Base-by-base conservation (phyloP, 1,140 invertebrate species). In the Bombus sibiricus region DNA sequence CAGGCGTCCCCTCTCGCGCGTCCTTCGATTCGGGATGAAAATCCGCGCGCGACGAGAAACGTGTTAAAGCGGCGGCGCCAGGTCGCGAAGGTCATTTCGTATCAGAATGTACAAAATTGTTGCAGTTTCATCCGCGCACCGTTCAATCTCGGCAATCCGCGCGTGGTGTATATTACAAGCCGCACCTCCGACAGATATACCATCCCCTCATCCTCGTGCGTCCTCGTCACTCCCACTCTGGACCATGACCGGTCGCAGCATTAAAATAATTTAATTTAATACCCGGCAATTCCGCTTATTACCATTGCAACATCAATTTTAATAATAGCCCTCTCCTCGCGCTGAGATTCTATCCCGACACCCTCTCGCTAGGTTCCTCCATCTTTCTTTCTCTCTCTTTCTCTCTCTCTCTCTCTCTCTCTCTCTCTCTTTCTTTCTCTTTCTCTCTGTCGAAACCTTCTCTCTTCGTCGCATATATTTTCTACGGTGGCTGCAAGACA, bases 181-280 rank as follows among this genome's bases (percentile, higher is more conserved):
- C 89, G 83, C 91, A 80, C 83, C 90, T 86, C 75, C 81, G 88
- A 89, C 75, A 47, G 90, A 84, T 84, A 81, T 88, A 88, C 76
- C 86, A 81, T 81, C 74, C 88, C 66, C 71, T n/a, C n/a, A 13
- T 28, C 28, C 28, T 5, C 86, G n/a, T 57, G 18, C 81, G 12
- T 32, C 47, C 68, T 47, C 68, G 47, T 32, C n/a, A 81, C 66
- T 41, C 43, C 32, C 39, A 25, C 47, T 32, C 8, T 15, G 9
- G 22, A 39, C 43, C 80, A 80, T 76, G 77, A 62, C 87, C 77
- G 59, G 85, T 78, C 89, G 85, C 87, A 53, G 85, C 89, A 90
- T 93, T 92, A 93, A 93, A 93, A 93, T 93, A 92, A 93, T 94
- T 93, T 90, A 93, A 94, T 94, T 92, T 93, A 93, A 93, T 93